These are phyloP conservation scores for Neoarius graeffei DNA, from an alignment of 2,113 vertebrate genomes.

Conservation along the genomic window DNA sequence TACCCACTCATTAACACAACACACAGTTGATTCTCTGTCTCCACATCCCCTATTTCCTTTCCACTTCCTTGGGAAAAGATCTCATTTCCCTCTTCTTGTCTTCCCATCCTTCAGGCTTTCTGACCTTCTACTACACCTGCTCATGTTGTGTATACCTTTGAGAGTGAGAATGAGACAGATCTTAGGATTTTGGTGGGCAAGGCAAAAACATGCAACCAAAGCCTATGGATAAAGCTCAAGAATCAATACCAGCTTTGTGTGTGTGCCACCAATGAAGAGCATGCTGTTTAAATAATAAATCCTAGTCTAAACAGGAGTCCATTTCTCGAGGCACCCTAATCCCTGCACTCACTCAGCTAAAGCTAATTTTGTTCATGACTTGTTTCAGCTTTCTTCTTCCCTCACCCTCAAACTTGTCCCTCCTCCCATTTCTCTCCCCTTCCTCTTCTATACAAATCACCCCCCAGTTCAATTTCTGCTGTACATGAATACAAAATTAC, in stretches of 20 bases:
- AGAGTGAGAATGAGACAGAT: background rate
- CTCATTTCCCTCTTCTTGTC: background rate
- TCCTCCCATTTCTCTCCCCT: conserved; percentile 17
- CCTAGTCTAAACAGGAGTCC: conserved; percentile 69
- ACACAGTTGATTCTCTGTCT: background rate
- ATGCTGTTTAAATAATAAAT: conserved; percentile 68
- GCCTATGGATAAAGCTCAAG: conserved; percentile 33
- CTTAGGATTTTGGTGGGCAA: conserved; percentile 3
- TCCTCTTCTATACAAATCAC: background rate
- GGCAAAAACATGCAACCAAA: conserved; percentile 22
- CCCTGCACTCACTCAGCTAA: conserved; percentile 64
- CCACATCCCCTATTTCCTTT: background rate
- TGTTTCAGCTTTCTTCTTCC: conserved; percentile 41
- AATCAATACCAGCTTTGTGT: conserved; percentile 51
- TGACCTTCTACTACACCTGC: conserved; percentile 18
- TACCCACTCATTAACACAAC: conserved; percentile 13
- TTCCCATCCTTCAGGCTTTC: background rate
- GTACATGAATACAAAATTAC: background rate
- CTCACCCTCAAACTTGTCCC: background rate
- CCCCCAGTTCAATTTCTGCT: background rate
- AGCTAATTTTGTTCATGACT: conserved; percentile 61
- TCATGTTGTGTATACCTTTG: conserved; percentile 16
- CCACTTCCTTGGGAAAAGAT: background rate
- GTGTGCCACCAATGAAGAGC: conserved; percentile 48
- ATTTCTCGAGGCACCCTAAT: conserved; percentile 64